Evolutionary conservation across 1,140 invertebrate species (phyloP).

Genomic region (Aphis gossypii): DNA sequence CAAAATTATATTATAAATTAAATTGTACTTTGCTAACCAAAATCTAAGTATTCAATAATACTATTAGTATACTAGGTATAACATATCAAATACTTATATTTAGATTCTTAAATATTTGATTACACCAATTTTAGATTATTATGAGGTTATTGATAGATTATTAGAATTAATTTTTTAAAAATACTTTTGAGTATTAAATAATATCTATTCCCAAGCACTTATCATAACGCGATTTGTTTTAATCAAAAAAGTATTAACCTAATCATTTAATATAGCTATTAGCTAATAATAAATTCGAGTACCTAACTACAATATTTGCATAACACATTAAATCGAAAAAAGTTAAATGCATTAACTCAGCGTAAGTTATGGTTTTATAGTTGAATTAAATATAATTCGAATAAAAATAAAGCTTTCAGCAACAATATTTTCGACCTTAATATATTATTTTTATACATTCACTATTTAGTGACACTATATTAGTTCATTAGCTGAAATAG

Average conservation of each 20-base stretch:
- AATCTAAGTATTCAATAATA: too few relatives aligned
- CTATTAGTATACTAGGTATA: too few relatives aligned
- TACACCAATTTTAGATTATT: neutral
- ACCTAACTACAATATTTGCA: too few relatives aligned
- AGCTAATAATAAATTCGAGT: neutral
- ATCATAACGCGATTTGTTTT: neutral
- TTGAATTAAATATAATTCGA: neutral
- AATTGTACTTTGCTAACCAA: too few relatives aligned
- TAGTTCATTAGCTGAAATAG: too few relatives aligned
- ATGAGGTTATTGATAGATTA: neutral
- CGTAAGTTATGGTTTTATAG: neutral
- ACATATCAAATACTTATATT: neutral
- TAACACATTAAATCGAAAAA: too few relatives aligned
- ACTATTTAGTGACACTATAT: too few relatives aligned
- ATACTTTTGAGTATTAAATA: neutral
- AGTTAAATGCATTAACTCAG: too few relatives aligned
- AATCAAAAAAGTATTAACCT: neutral
- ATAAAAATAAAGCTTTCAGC: neutral
- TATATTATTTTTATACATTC: too few relatives aligned
- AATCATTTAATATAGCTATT: neutral
- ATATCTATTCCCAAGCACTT: neutral
- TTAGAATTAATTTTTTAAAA: neutral
- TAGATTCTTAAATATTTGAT: neutral
- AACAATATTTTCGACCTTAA: too few relatives aligned
- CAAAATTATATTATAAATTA: neutral